A percentile compares a stretch with the other conserved stretches of the same genome.
phyloP scores from a whole-genome alignment of 2,888 invertebrate species.

The Noctua pronuba region DNA sequence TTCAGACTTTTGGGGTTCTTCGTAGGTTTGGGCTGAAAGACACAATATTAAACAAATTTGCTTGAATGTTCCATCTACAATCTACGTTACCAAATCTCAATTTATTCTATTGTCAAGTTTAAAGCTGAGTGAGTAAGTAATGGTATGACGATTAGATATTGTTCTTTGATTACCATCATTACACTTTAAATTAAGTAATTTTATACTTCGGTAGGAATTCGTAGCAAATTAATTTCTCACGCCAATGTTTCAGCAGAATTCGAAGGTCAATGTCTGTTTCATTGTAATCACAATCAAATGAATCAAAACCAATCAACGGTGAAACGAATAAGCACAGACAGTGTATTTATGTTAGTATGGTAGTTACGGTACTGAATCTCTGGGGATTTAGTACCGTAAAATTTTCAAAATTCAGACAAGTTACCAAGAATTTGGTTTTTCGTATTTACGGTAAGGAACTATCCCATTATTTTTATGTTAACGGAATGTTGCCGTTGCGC shows the following conservation, averaged over 20 bases:
- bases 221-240: slow-evolving; percentile 73
- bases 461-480: slow-evolving; percentile 67
- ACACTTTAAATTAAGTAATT: slow-evolving; percentile 37
- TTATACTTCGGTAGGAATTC: slow-evolving; percentile 37
- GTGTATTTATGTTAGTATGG: background rate
- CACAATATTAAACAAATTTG: background rate
- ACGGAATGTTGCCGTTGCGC: slow-evolving; percentile 70
- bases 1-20: background rate
- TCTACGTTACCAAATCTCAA: background rate
- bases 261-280: slow-evolving; percentile 77
- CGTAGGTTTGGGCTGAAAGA: background rate
- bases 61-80: background rate
- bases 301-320: slow-evolving; percentile 66
- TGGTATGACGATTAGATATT: slow-evolving; percentile 1
- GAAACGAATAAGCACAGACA: slow-evolving; percentile 57
- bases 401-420: slow-evolving; percentile 6
- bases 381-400: slow-evolving; percentile 1
- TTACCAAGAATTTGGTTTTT: background rate
- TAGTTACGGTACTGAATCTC: too few relatives aligned
- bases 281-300: slow-evolving; percentile 59
- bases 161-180: slow-evolving; percentile 3
- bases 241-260: slow-evolving; percentile 61
- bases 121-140: background rate
- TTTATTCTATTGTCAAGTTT: background rate
- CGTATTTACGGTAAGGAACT: slow-evolving; percentile 42